Percentiles rank a stretch among this genome's conserved stretches.
These are phyloP conservation scores for Timema podura DNA, from an alignment of 2,888 invertebrate genomes.

Conservation along the genomic window DNA sequence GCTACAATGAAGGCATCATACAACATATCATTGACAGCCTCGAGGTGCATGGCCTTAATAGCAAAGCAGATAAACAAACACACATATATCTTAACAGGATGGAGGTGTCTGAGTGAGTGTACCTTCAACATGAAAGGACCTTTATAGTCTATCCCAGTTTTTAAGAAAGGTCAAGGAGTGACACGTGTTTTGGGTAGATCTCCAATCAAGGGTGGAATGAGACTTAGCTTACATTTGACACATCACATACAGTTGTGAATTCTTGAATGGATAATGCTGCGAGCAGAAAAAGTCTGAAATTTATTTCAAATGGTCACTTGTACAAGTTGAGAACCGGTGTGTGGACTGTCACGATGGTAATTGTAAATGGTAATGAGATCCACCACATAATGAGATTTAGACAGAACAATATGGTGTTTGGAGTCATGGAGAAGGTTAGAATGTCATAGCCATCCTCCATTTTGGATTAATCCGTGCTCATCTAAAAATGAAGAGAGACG, in stretches of 20 bases:
- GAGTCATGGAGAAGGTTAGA: not conserved
- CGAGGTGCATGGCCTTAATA: not conserved
- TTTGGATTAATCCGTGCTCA: not conserved
- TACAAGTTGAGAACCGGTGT: not conserved
- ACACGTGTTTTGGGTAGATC: not conserved
- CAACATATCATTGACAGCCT: not conserved
- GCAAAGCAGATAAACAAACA: not conserved
- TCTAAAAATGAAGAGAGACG: not conserved
- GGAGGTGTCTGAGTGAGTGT: not conserved
- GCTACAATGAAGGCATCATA: not conserved
- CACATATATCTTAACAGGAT: not conserved
- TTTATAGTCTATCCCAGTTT: not conserved
- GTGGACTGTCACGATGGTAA: not conserved
- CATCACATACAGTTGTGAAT: not conserved
- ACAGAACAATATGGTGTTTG: not conserved
- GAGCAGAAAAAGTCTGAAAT: not conserved
- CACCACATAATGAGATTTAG: not conserved
- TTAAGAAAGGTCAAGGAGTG: not conserved
- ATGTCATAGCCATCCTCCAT: not conserved
- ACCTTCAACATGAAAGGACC: not conserved
- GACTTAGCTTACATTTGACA: not conserved
- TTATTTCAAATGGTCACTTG: not conserved
- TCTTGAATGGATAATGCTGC: not conserved
- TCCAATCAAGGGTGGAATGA: not conserved
- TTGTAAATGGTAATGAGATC: not conserved